Percentiles rank a stretch among this genome's conserved stretches.
Conservation (phyloP, 2,888 invertebrate genomes). For the Conops quadrifasciatus region DNA sequence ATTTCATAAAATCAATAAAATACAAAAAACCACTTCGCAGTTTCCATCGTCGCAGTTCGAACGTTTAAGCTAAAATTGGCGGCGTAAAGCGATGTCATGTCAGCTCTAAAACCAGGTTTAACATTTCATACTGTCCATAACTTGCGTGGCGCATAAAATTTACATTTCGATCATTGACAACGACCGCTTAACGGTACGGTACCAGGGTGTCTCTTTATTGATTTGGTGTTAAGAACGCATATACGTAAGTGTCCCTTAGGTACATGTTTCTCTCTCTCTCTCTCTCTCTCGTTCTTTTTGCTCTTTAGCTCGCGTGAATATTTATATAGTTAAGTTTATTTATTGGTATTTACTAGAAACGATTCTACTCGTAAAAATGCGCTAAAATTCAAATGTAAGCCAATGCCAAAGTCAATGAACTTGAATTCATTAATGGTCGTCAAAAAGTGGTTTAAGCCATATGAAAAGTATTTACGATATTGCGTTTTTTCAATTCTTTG, state of each 20-base stretch:
- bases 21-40: neutral
- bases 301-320: too few relatives aligned
- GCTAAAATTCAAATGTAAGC: too few relatives aligned
- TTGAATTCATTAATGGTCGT: neutral
- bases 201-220: neutral
- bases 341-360: too few relatives aligned
- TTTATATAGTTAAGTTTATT: too few relatives aligned
- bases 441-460: too few relatives aligned
- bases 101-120: neutral
- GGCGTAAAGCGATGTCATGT: neutral
- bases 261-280: too few relatives aligned
- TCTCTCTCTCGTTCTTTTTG: too few relatives aligned
- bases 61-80: neutral
- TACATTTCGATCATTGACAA: neutral
- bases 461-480: too few relatives aligned
- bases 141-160: neutral
- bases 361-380: too few relatives aligned
- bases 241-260: too few relatives aligned
- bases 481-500: too few relatives aligned
- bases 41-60: neutral
- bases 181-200: neutral
- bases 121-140: neutral
- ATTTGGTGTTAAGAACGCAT: neutral
- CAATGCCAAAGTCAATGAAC: conserved; percentile 15
- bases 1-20: neutral